Conservation (phyloP, 2,888 invertebrate genomes). For the Sceliomorpha sp. region DNA sequence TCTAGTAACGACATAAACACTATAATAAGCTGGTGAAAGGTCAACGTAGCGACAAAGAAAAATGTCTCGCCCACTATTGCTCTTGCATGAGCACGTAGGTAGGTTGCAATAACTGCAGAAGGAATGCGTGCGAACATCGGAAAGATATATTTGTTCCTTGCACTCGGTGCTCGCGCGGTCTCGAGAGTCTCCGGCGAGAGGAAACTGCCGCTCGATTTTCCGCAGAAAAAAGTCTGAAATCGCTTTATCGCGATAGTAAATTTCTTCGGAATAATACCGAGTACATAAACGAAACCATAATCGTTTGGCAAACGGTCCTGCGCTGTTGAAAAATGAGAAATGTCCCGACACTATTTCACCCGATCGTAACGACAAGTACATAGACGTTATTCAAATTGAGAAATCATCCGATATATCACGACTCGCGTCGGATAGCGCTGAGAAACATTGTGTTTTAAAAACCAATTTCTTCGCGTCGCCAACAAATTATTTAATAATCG, state of each 20-base stretch:
- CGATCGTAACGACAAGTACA: not conserved
- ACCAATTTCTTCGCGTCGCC: no score
- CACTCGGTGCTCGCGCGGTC: constrained; percentile 1
- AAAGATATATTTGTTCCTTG: constrained; percentile 41
- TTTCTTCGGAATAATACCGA: constrained; percentile 13
- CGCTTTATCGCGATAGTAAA: constrained; percentile 11
- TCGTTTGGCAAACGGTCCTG: constrained; percentile 17
- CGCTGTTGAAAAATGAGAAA: constrained; percentile 3
- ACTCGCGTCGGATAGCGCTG: no score
- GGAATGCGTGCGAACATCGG: constrained; percentile 31
- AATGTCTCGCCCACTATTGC: constrained; percentile 66
- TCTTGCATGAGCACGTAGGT: constrained; percentile 58
- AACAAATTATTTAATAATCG: no score
- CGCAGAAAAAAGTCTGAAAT: constrained; percentile 2
- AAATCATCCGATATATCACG: no score
- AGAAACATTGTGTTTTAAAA: no score
- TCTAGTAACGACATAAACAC: constrained; percentile 53
- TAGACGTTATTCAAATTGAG: not conserved
- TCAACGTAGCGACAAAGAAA: constrained; percentile 63
- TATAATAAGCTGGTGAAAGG: constrained; percentile 64
- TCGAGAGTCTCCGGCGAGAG: constrained; percentile 4
- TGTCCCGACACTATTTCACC: constrained; percentile 2
- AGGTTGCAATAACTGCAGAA: constrained; percentile 18
- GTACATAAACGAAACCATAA: constrained; percentile 18
- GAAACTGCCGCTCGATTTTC: constrained; percentile 10